phyloP scores from a whole-genome alignment of 2,888 invertebrate species.

The Lycia hirtaria region DNA sequence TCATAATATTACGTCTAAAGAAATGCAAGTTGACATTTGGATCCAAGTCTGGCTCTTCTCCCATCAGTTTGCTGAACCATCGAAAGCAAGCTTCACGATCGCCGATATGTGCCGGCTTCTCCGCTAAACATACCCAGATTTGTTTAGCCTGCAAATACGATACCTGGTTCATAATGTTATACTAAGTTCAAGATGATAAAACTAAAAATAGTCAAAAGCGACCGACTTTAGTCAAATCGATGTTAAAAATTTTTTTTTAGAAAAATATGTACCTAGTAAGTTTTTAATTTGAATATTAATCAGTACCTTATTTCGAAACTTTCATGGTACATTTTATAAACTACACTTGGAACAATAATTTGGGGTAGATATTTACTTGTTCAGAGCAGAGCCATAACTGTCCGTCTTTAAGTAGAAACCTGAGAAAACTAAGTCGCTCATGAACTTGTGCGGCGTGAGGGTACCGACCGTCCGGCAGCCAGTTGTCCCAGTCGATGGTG shows the following conservation, averaged over 20 bases:
- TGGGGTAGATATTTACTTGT: constrained; percentile 82
- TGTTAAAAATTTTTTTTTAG: too few species aligned
- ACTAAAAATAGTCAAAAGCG: constrained; percentile 12
- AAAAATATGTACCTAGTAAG: too few species aligned
- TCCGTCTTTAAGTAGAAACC: constrained; percentile 97
- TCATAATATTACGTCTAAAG: constrained; percentile 97
- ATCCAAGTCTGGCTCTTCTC: constrained; percentile 98
- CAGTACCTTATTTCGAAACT: too few species aligned
- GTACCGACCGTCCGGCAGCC: constrained; percentile 94
- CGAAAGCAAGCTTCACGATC: constrained; percentile 99
- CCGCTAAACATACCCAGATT: constrained; percentile 98
- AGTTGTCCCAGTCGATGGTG: constrained; percentile 91
- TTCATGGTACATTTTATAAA: background rate
- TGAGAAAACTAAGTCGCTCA: constrained; percentile 96
- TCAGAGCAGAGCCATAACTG: constrained; percentile 98
- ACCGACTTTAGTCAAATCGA: too few species aligned
- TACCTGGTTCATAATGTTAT: constrained; percentile 17
- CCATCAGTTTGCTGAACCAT: constrained; percentile 99
- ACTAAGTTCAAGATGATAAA: constrained; percentile 20
- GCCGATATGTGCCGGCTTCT: constrained; percentile 95
- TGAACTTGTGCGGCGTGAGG: constrained; percentile 97
- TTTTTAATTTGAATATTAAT: too few species aligned
- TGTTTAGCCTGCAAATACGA: constrained; percentile 89
- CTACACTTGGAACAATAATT: background rate
- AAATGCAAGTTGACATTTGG: constrained; percentile 98